Base-by-base conservation (phyloP, 2,113 vertebrate genomes). In the Pituophis catenifer region DNA sequence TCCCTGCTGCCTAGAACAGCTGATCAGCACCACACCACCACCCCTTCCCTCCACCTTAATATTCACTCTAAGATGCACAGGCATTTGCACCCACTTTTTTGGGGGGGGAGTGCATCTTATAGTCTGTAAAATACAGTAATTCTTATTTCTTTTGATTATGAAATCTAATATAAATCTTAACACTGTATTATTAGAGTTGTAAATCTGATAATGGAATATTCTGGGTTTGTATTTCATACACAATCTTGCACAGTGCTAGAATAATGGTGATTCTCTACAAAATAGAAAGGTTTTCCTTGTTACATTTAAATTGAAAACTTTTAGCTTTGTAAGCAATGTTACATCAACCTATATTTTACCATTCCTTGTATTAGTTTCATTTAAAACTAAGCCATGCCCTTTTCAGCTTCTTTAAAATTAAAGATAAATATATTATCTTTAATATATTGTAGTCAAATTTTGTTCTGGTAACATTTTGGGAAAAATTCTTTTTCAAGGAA, bases 401-500 rank as follows among this genome's bases (percentile, higher is more conserved):
- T 53, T 33, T 91, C n/a, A 38, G 21, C 54, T 48, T 44, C 44
- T 52, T 5, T 50, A 9, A 58, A 17, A 58, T 12, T 29, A 91
- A 86, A 58, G 75, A 50, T 48, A 13, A 90, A 65, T 26, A 29
- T 19, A 75, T 15, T 90, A 52, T 1, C 59, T 62, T 62, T 62
- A 65, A 65, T 70, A 15, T 33, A 33, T 13, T 70, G 5, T n/a
- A 65, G 11, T 48, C 44, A 89, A 19, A 21, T 24, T 52, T 48
- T 85, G 8, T 93, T 85, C 48, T 15, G 7, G 15, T 86, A 90
- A 92, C n/a, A 88, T 57, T 24, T 91, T 88, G 26, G 13, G 91
- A 87, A 54, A 2, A 2, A 90, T 93, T 8, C 38, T n/a, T 94
- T 93, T 95, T 54, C 88, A 93, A 98, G 98, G 98, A 98, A 97